Evolutionary conservation across 2,888 invertebrate species (phyloP).

Genomic region (Heliconius cydno): DNA sequence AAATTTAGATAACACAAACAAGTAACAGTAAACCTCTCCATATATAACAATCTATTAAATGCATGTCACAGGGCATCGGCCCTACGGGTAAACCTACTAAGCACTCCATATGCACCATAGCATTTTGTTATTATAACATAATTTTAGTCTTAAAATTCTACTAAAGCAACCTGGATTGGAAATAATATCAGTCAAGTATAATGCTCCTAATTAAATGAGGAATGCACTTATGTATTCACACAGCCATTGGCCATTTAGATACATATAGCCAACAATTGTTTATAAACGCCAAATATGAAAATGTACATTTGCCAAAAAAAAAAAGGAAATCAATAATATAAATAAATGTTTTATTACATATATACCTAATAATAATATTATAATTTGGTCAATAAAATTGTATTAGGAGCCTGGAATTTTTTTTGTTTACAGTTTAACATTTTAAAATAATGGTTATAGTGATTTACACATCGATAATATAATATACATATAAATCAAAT

Average conservation of each 20-base stretch:
- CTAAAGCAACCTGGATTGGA: constrained; percentile 63
- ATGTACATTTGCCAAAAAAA: background rate
- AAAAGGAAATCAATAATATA: background rate
- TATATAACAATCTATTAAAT: constrained; percentile 82
- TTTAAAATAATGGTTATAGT: background rate
- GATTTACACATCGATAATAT: background rate
- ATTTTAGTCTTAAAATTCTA: constrained; percentile 53
- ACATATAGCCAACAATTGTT: background rate
- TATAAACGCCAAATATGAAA: background rate
- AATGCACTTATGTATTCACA: constrained; percentile 78
- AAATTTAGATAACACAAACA: constrained; percentile 68
- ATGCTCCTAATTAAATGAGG: constrained; percentile 64
- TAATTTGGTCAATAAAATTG: background rate
- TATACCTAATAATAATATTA: background rate
- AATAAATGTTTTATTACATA: background rate
- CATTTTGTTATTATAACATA: constrained; percentile 45
- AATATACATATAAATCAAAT: constrained; percentile 37
- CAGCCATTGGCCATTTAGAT: constrained; percentile 61
- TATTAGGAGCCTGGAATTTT: background rate
- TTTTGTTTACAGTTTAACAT: background rate
- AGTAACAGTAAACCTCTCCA: constrained; percentile 78
- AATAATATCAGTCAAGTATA: constrained; percentile 70
- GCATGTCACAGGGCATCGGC: constrained; percentile 72
- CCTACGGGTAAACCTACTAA: constrained; percentile 56
- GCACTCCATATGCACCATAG: constrained; percentile 57